phyloP scores from a whole-genome alignment of 1,140 invertebrate species.

The Brachystomella parvula region DNA sequence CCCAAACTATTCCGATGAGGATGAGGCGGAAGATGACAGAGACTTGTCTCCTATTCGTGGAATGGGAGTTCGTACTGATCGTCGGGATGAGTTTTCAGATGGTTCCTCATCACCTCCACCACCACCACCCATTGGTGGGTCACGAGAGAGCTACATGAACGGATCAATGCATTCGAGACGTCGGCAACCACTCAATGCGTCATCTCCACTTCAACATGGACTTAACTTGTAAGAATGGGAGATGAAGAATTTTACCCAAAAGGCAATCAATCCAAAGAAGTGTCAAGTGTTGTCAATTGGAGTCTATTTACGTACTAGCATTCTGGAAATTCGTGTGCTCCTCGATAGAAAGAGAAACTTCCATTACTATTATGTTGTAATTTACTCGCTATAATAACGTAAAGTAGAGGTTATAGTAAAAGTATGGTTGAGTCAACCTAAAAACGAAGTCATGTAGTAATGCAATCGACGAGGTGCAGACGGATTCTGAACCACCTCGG shows the following conservation, averaged over 20 bases:
- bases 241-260: not conserved
- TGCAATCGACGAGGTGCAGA: no score
- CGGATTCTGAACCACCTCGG: no score
- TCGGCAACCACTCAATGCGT: not conserved
- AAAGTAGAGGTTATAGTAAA: no score
- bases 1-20: constrained; percentile 17
- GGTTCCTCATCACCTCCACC: constrained; percentile 23
- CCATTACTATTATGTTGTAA: no score
- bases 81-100: constrained; percentile 24
- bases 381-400: no score
- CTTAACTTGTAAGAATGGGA: not conserved
- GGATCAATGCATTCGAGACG: constrained; percentile 5
- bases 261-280: not conserved
- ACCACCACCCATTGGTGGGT: not conserved
- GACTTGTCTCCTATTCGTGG: constrained; percentile 15
- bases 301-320: no score
- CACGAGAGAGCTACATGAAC: constrained; percentile 11
- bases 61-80: not conserved
- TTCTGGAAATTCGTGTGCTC: no score
- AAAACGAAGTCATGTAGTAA: no score
- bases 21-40: constrained; percentile 18
- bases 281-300: no score
- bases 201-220: not conserved
- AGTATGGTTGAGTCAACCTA: no score
- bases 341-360: no score